phyloP scores from a whole-genome alignment of 1,140 invertebrate species.

The Drosophila grimshawi region DNA sequence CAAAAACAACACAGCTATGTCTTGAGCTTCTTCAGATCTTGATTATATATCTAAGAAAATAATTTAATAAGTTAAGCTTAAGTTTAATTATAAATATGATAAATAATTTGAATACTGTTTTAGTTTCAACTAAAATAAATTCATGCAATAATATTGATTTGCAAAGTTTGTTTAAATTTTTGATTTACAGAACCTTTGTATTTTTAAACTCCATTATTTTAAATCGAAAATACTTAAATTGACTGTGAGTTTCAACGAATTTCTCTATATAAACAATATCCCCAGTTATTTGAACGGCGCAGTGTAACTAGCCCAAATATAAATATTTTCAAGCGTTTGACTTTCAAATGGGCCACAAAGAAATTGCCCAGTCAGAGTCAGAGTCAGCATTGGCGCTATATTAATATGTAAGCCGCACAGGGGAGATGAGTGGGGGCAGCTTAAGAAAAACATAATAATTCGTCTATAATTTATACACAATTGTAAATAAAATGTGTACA shows the following conservation, averaged over 20 bases:
- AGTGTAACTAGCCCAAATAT: not conserved
- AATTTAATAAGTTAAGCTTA: not conserved
- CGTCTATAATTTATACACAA: constrained; percentile 81
- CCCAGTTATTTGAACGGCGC: not conserved
- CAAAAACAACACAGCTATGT: not conserved
- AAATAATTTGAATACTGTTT: not conserved
- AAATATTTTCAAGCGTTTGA: constrained; percentile 34
- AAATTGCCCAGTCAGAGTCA: constrained; percentile 20
- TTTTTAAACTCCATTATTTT: too few species aligned
- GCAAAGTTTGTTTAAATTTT: too few species aligned
- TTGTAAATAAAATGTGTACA: constrained; percentile 81
- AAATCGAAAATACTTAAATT: too few species aligned
- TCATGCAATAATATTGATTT: not conserved
- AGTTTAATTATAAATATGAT: too few species aligned
- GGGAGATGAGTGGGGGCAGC: not conserved
- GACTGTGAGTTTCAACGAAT: not conserved
- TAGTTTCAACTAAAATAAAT: not conserved
- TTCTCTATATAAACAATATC: not conserved
- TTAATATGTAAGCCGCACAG: constrained; percentile 68
- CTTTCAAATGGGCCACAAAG: constrained; percentile 55
- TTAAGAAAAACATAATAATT: constrained; percentile 73
- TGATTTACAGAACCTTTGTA: too few species aligned
- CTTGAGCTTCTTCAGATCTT: constrained; percentile 2
- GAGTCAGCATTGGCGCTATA: constrained; percentile 54
- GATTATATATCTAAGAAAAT: not conserved